Evolutionary conservation across 2,888 invertebrate species (phyloP).

Genomic region (Temnothorax ravouxi): DNA sequence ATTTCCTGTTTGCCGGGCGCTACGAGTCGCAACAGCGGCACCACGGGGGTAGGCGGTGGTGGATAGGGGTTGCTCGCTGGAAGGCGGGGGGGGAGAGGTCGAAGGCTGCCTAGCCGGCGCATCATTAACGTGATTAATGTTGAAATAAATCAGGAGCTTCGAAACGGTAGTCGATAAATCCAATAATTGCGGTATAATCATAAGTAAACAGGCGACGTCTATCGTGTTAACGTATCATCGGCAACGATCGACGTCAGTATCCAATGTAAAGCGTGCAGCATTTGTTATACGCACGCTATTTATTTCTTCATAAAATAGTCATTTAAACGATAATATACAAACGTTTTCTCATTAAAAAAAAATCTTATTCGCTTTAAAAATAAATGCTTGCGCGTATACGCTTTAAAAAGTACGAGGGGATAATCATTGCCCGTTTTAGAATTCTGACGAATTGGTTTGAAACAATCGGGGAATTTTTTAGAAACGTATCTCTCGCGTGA

Average conservation of each 20-base stretch:
- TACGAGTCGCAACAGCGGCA: constrained; percentile 69
- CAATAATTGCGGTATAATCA: constrained; percentile 86
- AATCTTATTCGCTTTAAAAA: background rate
- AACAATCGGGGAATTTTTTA: constrained; percentile 45
- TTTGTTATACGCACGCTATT: constrained; percentile 8
- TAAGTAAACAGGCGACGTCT: constrained; percentile 84
- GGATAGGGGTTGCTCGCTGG: constrained; percentile 63
- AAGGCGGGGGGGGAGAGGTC: constrained; percentile 75
- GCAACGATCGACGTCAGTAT: constrained; percentile 64
- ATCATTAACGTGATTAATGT: constrained; percentile 86
- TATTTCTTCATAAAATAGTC: constrained; percentile 9
- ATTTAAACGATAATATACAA: constrained; percentile 1
- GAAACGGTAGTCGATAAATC: constrained; percentile 85
- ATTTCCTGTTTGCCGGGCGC: constrained; percentile 84
- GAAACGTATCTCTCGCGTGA: constrained; percentile 47
- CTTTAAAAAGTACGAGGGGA: background rate
- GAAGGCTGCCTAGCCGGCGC: constrained; percentile 81
- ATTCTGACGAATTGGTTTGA: constrained; percentile 29
- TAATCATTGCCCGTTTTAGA: constrained; percentile 32
- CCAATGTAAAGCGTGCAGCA: constrained; percentile 25
- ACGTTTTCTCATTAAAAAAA: background rate
- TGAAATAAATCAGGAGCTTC: constrained; percentile 85
- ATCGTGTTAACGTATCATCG: constrained; percentile 75
- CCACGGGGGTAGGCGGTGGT: constrained; percentile 73
- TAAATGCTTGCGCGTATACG: background rate